These are phyloP conservation scores for Lichenostomus cassidix DNA, from an alignment of 2,113 vertebrate genomes.

Conservation along the genomic window DNA sequence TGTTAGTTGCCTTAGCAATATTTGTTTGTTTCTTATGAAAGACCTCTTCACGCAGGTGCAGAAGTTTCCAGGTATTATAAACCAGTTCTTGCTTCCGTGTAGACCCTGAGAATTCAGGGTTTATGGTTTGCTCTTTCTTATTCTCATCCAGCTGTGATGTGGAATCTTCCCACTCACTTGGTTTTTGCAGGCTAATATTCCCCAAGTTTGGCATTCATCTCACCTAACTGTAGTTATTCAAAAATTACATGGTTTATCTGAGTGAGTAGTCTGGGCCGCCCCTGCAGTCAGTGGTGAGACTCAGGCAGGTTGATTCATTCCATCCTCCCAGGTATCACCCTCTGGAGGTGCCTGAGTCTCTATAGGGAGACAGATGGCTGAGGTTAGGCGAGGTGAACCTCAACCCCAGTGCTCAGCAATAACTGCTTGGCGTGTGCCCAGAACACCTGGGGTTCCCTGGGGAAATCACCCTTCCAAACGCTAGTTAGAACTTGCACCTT, in stretches of 20 bases:
- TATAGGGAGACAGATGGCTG: conserved; percentile 53
- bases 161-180: conserved; percentile 29
- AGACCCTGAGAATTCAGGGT: neutral
- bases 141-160: neutral
- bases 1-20: neutral
- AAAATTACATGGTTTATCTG: neutral
- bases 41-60: neutral
- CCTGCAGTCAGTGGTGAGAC: conserved; percentile 46
- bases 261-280: neutral
- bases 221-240: neutral
- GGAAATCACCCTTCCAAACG: conserved; percentile 43
- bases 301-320: conserved; percentile 39
- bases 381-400: conserved; percentile 61
- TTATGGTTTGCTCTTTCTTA: conserved; percentile 8
- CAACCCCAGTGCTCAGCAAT: conserved; percentile 38
- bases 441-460: conserved; percentile 67
- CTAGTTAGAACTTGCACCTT: conserved; percentile 48
- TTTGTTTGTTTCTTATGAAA: neutral
- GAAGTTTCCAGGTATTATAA: neutral
- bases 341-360: conserved; percentile 21
- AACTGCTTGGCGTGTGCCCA: conserved; percentile 25
- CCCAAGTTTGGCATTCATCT: neutral
- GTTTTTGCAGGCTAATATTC: neutral
- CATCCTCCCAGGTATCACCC: conserved; percentile 40
- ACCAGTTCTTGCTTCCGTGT: neutral